Evolutionary conservation across 2,888 invertebrate genomes (phyloP).

Genomic region (Augiades crinisus): DNA sequence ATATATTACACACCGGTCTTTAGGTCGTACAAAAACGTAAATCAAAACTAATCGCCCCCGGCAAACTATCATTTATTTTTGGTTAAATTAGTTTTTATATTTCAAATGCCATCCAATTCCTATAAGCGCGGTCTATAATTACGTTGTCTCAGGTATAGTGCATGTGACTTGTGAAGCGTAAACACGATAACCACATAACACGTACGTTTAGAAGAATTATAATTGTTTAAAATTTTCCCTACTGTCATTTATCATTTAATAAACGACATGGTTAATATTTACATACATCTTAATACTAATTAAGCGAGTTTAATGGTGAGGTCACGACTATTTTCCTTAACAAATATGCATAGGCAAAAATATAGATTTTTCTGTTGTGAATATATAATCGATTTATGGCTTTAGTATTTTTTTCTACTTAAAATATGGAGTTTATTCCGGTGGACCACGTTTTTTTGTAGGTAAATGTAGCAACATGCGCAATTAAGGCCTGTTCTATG

Average conservation of each 20-base stretch:
- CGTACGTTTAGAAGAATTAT: slow-evolving; percentile 2
- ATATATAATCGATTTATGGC: not conserved
- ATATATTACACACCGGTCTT: too few relatives aligned
- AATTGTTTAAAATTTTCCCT: slow-evolving; percentile 15
- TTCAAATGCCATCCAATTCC: not conserved
- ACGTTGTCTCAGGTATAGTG: too few relatives aligned
- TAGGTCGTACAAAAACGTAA: too few relatives aligned
- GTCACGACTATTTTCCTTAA: slow-evolving; percentile 23
- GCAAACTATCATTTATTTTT: too few relatives aligned
- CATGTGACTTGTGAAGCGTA: not conserved
- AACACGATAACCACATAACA: not conserved
- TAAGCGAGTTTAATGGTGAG: slow-evolving; percentile 17
- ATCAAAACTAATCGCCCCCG: too few relatives aligned
- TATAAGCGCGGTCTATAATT: not conserved
- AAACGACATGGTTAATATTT: slow-evolving; percentile 25
- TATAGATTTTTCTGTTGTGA: slow-evolving; percentile 8
- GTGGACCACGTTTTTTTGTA: too few relatives aligned
- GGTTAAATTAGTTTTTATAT: not conserved
- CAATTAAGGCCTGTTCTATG: too few relatives aligned
- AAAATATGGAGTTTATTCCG: too few relatives aligned
- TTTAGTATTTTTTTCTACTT: not conserved
- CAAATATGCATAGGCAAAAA: slow-evolving; percentile 8
- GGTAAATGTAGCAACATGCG: too few relatives aligned
- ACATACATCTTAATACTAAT: slow-evolving; percentile 24
- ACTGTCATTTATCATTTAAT: slow-evolving; percentile 20